Base-by-base conservation (phyloP, 2,113 vertebrate species). In the Carettochelys insculpta region DNA sequence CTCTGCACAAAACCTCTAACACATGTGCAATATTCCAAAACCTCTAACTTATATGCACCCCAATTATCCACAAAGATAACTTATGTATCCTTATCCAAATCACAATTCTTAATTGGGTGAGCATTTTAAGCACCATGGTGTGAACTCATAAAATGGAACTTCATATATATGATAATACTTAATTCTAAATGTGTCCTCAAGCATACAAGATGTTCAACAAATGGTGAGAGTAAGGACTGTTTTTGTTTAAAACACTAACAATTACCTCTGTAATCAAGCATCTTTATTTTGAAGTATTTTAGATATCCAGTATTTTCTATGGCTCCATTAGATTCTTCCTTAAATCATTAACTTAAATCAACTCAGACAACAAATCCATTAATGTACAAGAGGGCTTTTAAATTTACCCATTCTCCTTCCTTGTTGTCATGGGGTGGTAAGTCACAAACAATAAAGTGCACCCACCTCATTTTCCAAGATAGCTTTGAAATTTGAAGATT, bases 401-500 rank as follows among this genome's bases (percentile, higher is more conserved):
- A 92, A 94, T 97, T 97, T 97, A 95, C 94, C 92, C 82, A 34
- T 89, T 90, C 77, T 94, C 88, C 90, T 82, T 89, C 91, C 92
- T 94, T 96, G 83, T 96, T 96, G 94, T 93, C 94, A 96, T 95
- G 96, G 94, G 82, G 56, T 94, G 95, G 93, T 91, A 96, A 97
- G 95, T 95, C 95, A 97, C 96, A 98, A 98, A 97, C 96, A 97
- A 96, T 97, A 97, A 98, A 98, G 95, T 95, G 97, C 92, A 97
- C 97, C 97, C 97, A 96, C 92, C 96, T 98, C 97, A 97, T 98
- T 98, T 97, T 97, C 97, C 97, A 98, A 97, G 98, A 98, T 84
- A 97, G 97, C 97, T 98, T 97, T 98, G 96, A 97, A 98, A 98
- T 97, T 97, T 98, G 97, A 97, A 97, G 97, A 98, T 98, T 98